Evolutionary conservation across 2,797 vertebrate species (phyloP), one percentile per base, ranked within the genome.

Genomic region (Syngnathus rostellatus): DNA sequence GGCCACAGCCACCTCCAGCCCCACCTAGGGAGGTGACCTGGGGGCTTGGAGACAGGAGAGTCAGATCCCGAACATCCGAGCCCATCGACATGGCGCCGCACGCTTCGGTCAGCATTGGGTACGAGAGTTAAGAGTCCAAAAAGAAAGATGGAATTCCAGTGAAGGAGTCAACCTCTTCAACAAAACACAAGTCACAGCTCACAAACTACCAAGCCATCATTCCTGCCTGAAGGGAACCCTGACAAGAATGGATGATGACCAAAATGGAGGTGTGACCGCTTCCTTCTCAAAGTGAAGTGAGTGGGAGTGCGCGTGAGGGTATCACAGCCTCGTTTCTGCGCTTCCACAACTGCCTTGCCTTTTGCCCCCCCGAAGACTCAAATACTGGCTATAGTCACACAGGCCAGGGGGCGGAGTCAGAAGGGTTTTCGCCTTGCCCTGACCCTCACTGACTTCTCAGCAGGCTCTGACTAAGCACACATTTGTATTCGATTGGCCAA

Each of bases 1-100:
- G 96, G 48, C 92, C 92, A 72, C 96, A 95, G 81, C 86, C 90
- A 5, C 92, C 90, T 68, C 86, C 88, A 57, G 89, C 85, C 68
- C 91, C 90, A 1, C 88, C 80, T 77, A 98, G 86, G 43, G 94
- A 89, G 5, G 95, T 86, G 63, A 96, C 89, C 0, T 93, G 88
- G 0, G 95, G 94, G 48, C 84, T 79, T 17, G 86, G 70, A 55
- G 84, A 37, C 62, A 97, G 81, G 78, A 98, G 88, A 57, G 94
- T 95, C 78, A 97, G 90, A 69, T 99, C 97, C 76, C 94, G 90
- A 69, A 95, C 83, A 40, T 99, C 95, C 67, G 97, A 94, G 80
- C 94, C 91, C 90, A 91, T 86, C n/a, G 97, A 93, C 90, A 91
- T 88, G 76, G 83, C 74, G 73, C 83, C 87, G 60, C 81, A 88